Evolutionary conservation across 2,113 vertebrate species (phyloP), one percentile per base, ranked within the genome.

Genomic region (Harpagus bidentatus): DNA sequence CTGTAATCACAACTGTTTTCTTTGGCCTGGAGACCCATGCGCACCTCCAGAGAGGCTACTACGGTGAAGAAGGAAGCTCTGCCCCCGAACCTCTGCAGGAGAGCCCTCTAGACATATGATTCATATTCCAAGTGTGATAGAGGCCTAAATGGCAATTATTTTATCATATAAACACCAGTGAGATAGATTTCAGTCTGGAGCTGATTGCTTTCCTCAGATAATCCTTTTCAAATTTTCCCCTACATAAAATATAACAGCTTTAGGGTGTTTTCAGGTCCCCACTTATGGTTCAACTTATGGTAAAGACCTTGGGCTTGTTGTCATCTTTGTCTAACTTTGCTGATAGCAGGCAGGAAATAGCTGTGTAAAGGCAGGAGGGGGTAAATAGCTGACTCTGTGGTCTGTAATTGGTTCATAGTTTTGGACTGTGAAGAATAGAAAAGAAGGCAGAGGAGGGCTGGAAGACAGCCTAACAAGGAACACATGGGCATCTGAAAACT

Each of bases 351-450:
- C 98, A 98, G 98, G 98, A 98, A 98, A 98, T 97, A 97, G 93
- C 95, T 97, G 91, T 96, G 97, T 98, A 97, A 97, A 96, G 96
- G 96, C 97, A 96, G 96, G 95, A 92, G 97, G 94, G 94, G 96
- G 88, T 94, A 96, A 97, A 97, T 94, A 97, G 94, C 97, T 97
- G 92, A 95, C 97, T 98, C 95, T 97, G 97, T 95, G 94, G 95
- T 97, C 96, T 98, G 95, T 98, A 98, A 98, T 98, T 98, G 98
- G 98, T 98, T 98, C 96, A 98, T 97, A 97, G 93, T 96, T 97
- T 97, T 95, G 96, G 97, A 96, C 90, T 94, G 90, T 91, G 97
- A 98, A 96, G 97, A 98, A 98, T 96, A 96, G 93, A 96, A 92
- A 95, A 94, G 92, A 93, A 96, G 95, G 94, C 81, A 95, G 92